Evolutionary conservation across 2,888 invertebrate genomes (phyloP).

Genomic region (Volucella inflata): DNA sequence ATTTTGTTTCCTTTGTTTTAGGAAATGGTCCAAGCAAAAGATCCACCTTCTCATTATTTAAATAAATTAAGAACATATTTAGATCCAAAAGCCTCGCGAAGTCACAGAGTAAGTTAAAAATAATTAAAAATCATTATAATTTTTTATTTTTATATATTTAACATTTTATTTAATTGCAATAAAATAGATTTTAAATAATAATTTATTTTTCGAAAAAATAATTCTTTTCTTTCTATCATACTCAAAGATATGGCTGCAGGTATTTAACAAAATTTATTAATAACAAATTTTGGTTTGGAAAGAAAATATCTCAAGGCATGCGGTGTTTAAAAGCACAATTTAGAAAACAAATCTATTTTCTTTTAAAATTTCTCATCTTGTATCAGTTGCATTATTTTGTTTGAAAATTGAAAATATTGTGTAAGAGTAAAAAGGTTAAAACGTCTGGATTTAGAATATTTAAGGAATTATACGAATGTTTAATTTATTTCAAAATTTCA

Average conservation of each 20-base stretch:
- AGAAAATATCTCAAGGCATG: slow-evolving; percentile 42
- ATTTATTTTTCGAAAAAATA: slow-evolving; percentile 33
- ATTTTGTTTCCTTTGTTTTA: slow-evolving; percentile 84
- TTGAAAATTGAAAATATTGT: background rate
- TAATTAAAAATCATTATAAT: slow-evolving; percentile 49
- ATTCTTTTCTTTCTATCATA: slow-evolving; percentile 52
- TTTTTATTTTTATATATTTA: slow-evolving; percentile 5
- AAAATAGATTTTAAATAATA: slow-evolving; percentile 22
- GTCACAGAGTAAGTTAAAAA: slow-evolving; percentile 92
- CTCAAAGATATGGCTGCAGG: slow-evolving; percentile 75
- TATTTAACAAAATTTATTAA: slow-evolving; percentile 68
- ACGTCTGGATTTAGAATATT: background rate
- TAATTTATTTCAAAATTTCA: background rate
- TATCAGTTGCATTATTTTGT: too few relatives aligned
- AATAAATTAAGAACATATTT: slow-evolving; percentile 97
- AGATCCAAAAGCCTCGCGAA: slow-evolving; percentile 97
- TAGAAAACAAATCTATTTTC: too few relatives aligned
- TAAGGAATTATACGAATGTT: background rate
- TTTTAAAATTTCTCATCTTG: too few relatives aligned
- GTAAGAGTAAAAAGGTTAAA: background rate
- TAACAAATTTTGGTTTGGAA: slow-evolving; percentile 43
- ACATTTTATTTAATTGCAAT: slow-evolving; percentile 44
- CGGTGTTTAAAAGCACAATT: slow-evolving; percentile 8
- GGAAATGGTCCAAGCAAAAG: slow-evolving; percentile 99
- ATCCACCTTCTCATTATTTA: slow-evolving; percentile 98